Evolutionary conservation across 2,888 invertebrate genomes (phyloP).

Genomic region (Cepaea hortensis): DNA sequence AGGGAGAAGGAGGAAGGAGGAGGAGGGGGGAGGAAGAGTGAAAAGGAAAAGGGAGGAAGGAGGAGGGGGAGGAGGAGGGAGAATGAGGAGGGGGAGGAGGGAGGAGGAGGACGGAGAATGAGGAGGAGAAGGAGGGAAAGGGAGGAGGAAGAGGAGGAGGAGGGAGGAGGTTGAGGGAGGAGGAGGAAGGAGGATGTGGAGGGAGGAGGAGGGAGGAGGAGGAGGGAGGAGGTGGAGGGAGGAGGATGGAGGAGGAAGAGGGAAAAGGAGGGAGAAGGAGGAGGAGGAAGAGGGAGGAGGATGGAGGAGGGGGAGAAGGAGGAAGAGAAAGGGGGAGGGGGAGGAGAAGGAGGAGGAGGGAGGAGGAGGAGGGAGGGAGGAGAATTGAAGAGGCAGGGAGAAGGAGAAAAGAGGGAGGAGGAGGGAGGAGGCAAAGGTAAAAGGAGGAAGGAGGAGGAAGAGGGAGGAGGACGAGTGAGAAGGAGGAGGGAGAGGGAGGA

Average conservation of each 20-base stretch:
- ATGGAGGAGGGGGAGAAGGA: not conserved
- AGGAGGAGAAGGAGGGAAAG: too few species aligned
- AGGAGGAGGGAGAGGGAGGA: not conserved
- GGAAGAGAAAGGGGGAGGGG: too few species aligned
- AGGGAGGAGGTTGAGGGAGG: not conserved
- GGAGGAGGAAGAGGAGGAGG: too few species aligned
- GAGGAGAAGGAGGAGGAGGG: too few species aligned
- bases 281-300: not conserved
- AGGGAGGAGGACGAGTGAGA: not conserved
- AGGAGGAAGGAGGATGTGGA: not conserved
- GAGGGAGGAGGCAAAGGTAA: too few species aligned
- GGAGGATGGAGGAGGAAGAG: too few species aligned
- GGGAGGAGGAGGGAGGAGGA: not conserved
- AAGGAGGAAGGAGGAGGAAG: not conserved
- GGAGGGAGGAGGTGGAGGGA: not conserved
- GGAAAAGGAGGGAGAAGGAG: not conserved
- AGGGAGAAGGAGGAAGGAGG: not conserved
- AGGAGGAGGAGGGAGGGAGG: too few species aligned
- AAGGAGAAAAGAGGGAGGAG: not conserved
- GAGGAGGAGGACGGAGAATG: too few species aligned
- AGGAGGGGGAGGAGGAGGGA: not conserved
- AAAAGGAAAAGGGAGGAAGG: not conserved
- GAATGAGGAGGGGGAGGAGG: too few species aligned
- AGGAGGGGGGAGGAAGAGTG: not conserved
- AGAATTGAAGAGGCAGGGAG: too few species aligned